Evolutionary conservation across 2,888 invertebrate genomes (phyloP), one percentile per base, ranked within the genome.

Genomic region (Polia nebulosa): DNA sequence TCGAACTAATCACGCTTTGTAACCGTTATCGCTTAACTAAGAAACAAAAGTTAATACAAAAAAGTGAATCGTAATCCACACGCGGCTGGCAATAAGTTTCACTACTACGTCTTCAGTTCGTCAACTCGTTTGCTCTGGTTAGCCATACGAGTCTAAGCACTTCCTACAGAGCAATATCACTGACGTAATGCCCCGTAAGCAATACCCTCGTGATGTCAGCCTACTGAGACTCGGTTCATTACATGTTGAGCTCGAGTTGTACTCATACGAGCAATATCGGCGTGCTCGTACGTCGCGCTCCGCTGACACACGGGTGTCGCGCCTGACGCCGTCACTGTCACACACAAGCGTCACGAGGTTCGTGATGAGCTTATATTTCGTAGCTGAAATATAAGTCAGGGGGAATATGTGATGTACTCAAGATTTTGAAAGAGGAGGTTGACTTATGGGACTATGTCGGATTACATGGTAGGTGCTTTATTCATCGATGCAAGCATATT

Each of bases 161-260:
- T 29, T 39, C 11, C 45, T 17, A 22, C 39, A n/a, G 45, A 64
- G 45, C 34, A 41, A 72, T 39, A 53, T 67, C 44, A 15, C 34
- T 15, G n/a, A n/a, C 13, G 64, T 36, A 20, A 25, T 25, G 20
- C 20, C 13, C 36, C 69, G 25, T 47, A 41, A 44, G 55, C 70
- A 56, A 69, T 73, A 49, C 60, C 34, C 34, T 41, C 27, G 52
- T 34, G 32, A 59, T 45, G 49, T 56, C 20, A 59, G 32, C 45
- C 36, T 32, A 39, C 64, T 74, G 52, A 74, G n/a, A 34, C 17
- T 5, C 34, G 45, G 70, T 73, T 56, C 36, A 56, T 76, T 59
- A 60, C 36, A 59, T 56, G 9, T 25, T 39, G 27, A 9, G 39
- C 49, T 63, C 45, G 27, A 76, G 56, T 41, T 32, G 36, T 45